Conservation (phyloP, 2,888 invertebrate genomes). For the Trichopria drosophilae region DNA sequence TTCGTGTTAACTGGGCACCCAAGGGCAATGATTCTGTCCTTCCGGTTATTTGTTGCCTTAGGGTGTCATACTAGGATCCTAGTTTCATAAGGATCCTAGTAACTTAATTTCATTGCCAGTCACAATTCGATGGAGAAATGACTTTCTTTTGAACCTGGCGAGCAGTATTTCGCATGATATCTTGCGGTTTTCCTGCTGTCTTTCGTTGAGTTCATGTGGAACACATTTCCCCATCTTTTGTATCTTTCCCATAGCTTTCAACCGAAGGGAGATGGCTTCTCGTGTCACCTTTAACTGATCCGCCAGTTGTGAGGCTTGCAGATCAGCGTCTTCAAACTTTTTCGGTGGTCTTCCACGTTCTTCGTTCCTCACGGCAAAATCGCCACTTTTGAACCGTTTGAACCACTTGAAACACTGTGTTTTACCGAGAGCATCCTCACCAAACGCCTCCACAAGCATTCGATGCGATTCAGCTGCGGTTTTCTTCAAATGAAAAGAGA, state of each 20-base stretch:
- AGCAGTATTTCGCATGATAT: slow-evolving; percentile 30
- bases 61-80: too few relatives aligned
- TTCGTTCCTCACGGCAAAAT: slow-evolving; percentile 35
- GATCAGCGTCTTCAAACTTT: slow-evolving; percentile 30
- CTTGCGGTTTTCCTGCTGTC: slow-evolving; percentile 27
- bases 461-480: slow-evolving; percentile 28
- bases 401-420: too few relatives aligned
- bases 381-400: slow-evolving; percentile 29
- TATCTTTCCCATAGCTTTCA: slow-evolving; percentile 39
- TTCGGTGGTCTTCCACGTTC: slow-evolving; percentile 35
- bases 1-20: too few relatives aligned
- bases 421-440: slow-evolving; percentile 29
- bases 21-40: too few relatives aligned
- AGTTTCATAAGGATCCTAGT: too few relatives aligned
- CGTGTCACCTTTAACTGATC: slow-evolving; percentile 30
- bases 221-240: slow-evolving; percentile 22
- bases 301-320: slow-evolving; percentile 21
- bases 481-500: too few relatives aligned
- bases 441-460: slow-evolving; percentile 28
- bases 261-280: slow-evolving; percentile 35
- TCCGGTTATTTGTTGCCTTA: too few relatives aligned
- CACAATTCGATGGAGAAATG: slow-evolving; percentile 31
- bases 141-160: slow-evolving; percentile 29
- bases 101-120: slow-evolving; percentile 33
- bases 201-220: too few relatives aligned